A percentile compares a stretch with the other conserved stretches of the same genome.
phyloP scores from a whole-genome alignment of 2,888 invertebrate species.

The Lordiphosa andalusiaca region DNA sequence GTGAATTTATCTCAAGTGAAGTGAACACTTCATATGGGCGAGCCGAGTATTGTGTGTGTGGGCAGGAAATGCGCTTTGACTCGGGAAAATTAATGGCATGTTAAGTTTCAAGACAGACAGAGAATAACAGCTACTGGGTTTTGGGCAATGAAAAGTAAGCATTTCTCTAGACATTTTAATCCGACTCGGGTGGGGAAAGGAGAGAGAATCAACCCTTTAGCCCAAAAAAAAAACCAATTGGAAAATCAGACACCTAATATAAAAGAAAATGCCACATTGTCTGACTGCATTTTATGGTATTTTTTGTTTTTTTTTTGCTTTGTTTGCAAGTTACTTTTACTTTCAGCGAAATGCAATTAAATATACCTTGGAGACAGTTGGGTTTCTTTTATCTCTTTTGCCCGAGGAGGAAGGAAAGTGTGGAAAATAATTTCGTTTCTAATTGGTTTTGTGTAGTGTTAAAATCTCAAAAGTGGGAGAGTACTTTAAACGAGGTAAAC shows the following conservation, averaged over 20 bases:
- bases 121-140: background rate
- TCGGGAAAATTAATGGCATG: slow-evolving; percentile 46
- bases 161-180: slow-evolving; percentile 70
- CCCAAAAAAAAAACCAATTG: slow-evolving; percentile 54
- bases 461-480: background rate
- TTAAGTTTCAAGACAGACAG: slow-evolving; percentile 19
- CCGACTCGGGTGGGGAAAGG: slow-evolving; percentile 11
- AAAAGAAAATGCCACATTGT: slow-evolving; percentile 17
- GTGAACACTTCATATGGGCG: background rate
- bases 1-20: slow-evolving; percentile 17
- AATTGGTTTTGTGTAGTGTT: background rate
- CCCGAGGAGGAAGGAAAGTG: too few species aligned
- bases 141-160: slow-evolving; percentile 7
- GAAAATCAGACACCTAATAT: slow-evolving; percentile 58
- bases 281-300: slow-evolving; percentile 7
- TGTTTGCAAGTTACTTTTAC: slow-evolving; percentile 46
- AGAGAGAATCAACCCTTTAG: slow-evolving; percentile 8
- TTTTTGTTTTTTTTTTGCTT: slow-evolving; percentile 21
- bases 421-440: background rate
- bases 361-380: slow-evolving; percentile 41
- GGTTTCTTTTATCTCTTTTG: slow-evolving; percentile 3
- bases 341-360: slow-evolving; percentile 68
- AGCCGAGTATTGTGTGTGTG: slow-evolving; percentile 16
- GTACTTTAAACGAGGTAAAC: too few species aligned
- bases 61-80: slow-evolving; percentile 63